These are phyloP conservation scores for Chouioia cunea DNA, from an alignment of 2,888 invertebrate species.

Conservation along the genomic window DNA sequence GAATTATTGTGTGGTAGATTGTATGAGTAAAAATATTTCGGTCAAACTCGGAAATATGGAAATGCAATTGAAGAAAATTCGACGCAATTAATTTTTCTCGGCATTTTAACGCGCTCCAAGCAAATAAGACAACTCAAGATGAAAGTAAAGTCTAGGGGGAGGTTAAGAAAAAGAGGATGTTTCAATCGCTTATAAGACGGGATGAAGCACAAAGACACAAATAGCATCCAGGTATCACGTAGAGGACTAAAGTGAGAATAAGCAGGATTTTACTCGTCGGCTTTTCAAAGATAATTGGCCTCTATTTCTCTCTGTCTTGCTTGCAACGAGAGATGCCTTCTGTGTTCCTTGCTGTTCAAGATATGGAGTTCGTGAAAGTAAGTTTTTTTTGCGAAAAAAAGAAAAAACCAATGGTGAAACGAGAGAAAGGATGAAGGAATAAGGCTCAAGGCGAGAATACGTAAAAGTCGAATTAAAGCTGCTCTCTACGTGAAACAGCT, in stretches of 20 bases:
- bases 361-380: constrained; percentile 47
- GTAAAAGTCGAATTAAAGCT: constrained; percentile 9
- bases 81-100: no score
- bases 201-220: no score
- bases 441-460: background rate
- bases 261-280: constrained; percentile 56
- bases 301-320: constrained; percentile 55
- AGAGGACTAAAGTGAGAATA: constrained; percentile 54
- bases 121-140: constrained; percentile 31
- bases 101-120: background rate
- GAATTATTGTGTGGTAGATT: no score
- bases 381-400: constrained; percentile 3
- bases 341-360: constrained; percentile 3
- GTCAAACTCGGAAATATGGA: no score
- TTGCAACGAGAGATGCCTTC: constrained; percentile 1
- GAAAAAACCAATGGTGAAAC: background rate
- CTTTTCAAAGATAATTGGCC: constrained; percentile 59
- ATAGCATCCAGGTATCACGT: constrained; percentile 4
- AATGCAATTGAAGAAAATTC: no score
- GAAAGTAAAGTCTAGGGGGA: background rate
- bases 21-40: no score
- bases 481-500: background rate
- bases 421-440: no score
- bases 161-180: background rate
- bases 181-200: background rate